Percentiles rank a stretch among this genome's conserved stretches.
These are phyloP conservation scores for Schlechtendalia chinensis DNA, from an alignment of 1,140 invertebrate species.

Conservation along the genomic window DNA sequence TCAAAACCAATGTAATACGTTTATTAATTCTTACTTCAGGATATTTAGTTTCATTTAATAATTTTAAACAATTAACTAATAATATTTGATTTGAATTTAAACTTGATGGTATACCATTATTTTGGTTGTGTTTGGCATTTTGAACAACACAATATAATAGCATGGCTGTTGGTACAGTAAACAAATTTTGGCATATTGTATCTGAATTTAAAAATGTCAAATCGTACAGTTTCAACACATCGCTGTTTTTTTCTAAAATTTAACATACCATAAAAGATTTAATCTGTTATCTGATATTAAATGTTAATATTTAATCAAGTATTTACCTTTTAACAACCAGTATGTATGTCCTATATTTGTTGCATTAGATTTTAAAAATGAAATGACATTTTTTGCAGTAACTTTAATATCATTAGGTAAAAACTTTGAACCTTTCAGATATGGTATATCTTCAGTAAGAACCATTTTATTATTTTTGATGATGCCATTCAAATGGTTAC, in stretches of 20 bases:
- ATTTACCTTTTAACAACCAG: constrained; percentile 85
- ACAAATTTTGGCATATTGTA: constrained; percentile 73
- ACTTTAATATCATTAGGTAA: constrained; percentile 83
- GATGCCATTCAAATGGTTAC: constrained; percentile 88
- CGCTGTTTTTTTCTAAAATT: constrained; percentile 72
- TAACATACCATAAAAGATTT: background rate
- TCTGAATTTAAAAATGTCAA: constrained; percentile 76
- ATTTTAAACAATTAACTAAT: constrained; percentile 69
- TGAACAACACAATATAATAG: constrained; percentile 80
- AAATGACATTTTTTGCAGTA: constrained; percentile 88
- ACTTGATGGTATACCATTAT: constrained; percentile 61
- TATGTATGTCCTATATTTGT: constrained; percentile 94
- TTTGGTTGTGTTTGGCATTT: constrained; percentile 71
- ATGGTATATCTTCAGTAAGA: constrained; percentile 89
- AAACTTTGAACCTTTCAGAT: constrained; percentile 79
- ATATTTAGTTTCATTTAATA: constrained; percentile 75
- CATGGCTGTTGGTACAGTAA: constrained; percentile 88
- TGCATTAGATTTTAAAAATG: constrained; percentile 88
- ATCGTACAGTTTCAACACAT: constrained; percentile 90
- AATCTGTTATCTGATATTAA: background rate
- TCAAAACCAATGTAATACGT: background rate
- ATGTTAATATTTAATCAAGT: background rate
- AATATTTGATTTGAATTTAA: constrained; percentile 72
- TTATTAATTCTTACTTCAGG: constrained; percentile 61
- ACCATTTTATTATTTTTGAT: constrained; percentile 92